phyloP scores from a whole-genome alignment of 2,113 vertebrate species.

The Nestor notabilis region DNA sequence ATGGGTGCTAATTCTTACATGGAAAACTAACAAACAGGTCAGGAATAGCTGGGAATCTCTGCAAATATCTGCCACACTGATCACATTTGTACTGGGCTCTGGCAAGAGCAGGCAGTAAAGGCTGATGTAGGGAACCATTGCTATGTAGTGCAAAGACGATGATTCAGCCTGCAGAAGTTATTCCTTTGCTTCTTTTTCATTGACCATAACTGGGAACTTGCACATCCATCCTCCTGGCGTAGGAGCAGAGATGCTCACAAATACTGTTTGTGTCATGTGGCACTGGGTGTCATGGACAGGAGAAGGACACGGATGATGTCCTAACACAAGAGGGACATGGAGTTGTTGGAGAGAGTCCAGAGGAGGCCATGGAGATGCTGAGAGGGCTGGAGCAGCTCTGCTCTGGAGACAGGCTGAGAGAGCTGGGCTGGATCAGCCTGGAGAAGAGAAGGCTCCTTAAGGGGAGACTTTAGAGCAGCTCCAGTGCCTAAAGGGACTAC shows the following conservation, averaged over 20 bases:
- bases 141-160: neutral
- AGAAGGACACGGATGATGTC: neutral
- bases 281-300: neutral
- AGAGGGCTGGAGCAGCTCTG: neutral
- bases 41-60: neutral
- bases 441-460: neutral
- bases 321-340: neutral
- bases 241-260: neutral
- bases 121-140: neutral
- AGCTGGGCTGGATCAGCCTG: neutral
- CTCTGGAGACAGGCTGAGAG: neutral
- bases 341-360: neutral
- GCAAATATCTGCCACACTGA: neutral
- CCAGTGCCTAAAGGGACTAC: neutral
- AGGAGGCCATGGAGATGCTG: neutral
- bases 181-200: neutral
- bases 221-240: neutral
- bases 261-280: neutral
- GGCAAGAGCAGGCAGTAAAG: neutral
- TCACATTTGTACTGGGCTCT: neutral
- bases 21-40: neutral
- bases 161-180: neutral
- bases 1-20: neutral
- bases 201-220: neutral
- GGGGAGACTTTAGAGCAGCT: neutral